Percentiles rank a stretch among this genome's conserved stretches.
These are phyloP conservation scores for Epirrita christyi DNA, from an alignment of 2,888 invertebrate genomes.

Conservation along the genomic window DNA sequence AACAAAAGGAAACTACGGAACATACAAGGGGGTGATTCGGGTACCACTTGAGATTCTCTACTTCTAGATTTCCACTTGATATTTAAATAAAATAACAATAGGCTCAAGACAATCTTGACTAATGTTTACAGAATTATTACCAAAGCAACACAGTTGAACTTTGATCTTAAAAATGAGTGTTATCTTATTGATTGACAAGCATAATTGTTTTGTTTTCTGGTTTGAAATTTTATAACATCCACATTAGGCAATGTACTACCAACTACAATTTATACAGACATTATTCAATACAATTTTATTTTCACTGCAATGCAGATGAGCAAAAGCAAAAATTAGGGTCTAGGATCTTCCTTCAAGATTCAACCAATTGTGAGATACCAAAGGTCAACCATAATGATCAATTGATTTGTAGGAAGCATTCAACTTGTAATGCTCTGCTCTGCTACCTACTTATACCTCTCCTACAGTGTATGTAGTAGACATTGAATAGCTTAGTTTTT, in stretches of 20 bases:
- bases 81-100: no score
- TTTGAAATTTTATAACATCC: slow-evolving; percentile 1
- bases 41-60: no score
- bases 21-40: no score
- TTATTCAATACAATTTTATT: no score
- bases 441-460: no score
- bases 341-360: neutral
- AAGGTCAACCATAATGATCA: slow-evolving; percentile 23
- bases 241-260: neutral
- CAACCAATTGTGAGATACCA: slow-evolving; percentile 12
- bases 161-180: slow-evolving; percentile 7
- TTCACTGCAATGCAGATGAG: slow-evolving; percentile 18
- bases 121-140: slow-evolving; percentile 1
- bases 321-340: neutral
- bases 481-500: neutral
- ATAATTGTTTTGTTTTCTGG: slow-evolving; percentile 12
- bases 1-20: no score
- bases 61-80: no score
- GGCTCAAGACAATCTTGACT: no score
- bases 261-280: no score
- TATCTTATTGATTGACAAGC: slow-evolving; percentile 17
- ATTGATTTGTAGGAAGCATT: neutral
- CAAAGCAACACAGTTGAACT: slow-evolving; percentile 24
- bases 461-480: no score
- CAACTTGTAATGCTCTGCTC: neutral